phyloP scores from a whole-genome alignment of 2,113 vertebrate genomes.

The Megaptera novaeangliae region DNA sequence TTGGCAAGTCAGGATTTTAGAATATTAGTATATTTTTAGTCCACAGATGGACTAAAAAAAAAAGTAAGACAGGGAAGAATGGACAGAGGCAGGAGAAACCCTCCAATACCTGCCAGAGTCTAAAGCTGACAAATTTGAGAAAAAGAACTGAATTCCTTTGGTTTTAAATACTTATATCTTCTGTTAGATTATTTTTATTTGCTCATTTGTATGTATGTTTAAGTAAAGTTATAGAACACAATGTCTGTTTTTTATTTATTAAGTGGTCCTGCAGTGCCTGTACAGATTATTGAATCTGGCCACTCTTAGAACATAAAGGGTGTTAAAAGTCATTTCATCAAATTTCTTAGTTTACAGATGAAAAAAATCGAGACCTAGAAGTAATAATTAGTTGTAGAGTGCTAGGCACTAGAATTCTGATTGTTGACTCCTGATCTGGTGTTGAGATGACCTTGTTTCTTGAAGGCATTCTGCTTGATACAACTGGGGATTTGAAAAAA shows the following conservation, averaged over 20 bases:
- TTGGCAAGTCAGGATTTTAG: not conserved
- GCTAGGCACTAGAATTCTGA: not conserved
- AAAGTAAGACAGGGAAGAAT: not conserved
- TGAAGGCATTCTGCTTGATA: slow-evolving; percentile 1
- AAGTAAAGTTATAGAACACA: not conserved
- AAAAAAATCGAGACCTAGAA: not conserved
- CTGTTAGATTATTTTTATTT: not conserved
- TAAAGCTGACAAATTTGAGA: not conserved
- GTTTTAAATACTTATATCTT: not conserved
- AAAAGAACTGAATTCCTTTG: not conserved
- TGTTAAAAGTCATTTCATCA: not conserved
- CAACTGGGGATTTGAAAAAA: not conserved
- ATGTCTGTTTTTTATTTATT: not conserved
- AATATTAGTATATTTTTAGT: not conserved
- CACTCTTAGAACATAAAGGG: not conserved
- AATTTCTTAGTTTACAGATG: not conserved
- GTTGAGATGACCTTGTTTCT: slow-evolving; percentile 3
- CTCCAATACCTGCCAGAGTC: not conserved
- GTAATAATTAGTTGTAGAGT: not conserved
- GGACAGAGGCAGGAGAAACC: rapidly evolving
- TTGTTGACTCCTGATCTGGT: not conserved
- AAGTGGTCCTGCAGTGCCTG: not conserved
- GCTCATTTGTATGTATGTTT: not conserved
- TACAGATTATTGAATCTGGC: not conserved
- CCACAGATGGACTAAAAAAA: not conserved